Base-by-base conservation (phyloP, 2,113 vertebrate genomes). In the Dolichotis patagonum region DNA sequence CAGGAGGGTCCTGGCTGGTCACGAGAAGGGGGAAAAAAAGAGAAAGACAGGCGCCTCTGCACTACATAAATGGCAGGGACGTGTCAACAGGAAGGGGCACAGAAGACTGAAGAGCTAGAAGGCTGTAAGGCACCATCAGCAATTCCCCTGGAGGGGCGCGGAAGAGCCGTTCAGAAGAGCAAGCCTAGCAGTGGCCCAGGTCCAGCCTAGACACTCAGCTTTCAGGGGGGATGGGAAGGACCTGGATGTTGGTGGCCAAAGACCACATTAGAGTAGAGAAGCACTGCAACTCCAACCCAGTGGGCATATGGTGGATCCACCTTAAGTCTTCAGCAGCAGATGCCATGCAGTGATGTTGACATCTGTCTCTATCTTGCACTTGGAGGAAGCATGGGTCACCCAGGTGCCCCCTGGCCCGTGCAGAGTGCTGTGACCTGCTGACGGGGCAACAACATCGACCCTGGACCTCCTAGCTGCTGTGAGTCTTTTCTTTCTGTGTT, bases 381-480 rank as follows among this genome's bases (percentile, higher is more conserved):
- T 62, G 78, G 10, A 12, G n/a, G 49, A 49, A 49, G 7, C 14
- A 38, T 85, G 52, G 10, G 14, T 8, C 13, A 24, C 41, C 28
- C 16, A 24, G 69, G 80, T 7, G 60, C 5, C 35, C 5, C 2
- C 10, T 73, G 54, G 26, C 24, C 58, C 3, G 1, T 32, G n/a
- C 30, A 35, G 28, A 43, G 28, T 28, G 43, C 41, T 35, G 8
- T 13, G 30, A 58, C 24, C 41, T 54, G 19, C 60, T 5, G 20
- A 0, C 1, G 3, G 1, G 54, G 28, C 7, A 49, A 16, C 1
- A 26, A 63, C 1, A 16, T 20, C 2, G 2, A 9, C 11, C 19
- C 16, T 5, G 73, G 67, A 58, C 11, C 16, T 49, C 32, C 13
- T 46, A 16, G 7, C 11, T 1, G 0, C 20, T 46, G 69, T 63